These are phyloP conservation scores for Meteorus sp. DNA, from an alignment of 1,140 invertebrate genomes.

Conservation along the genomic window DNA sequence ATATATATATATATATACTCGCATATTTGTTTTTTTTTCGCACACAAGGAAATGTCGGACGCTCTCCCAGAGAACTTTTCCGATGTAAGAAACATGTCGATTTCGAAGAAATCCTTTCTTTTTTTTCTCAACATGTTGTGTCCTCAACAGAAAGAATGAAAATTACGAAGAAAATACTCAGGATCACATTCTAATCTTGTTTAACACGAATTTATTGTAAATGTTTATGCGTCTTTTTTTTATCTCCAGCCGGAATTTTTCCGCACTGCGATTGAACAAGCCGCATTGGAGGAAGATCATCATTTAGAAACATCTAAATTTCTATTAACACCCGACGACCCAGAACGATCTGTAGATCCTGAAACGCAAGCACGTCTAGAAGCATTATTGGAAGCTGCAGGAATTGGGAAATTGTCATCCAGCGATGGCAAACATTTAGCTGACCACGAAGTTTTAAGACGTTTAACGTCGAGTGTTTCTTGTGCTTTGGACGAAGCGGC, in stretches of 20 bases:
- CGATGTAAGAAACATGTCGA: background rate
- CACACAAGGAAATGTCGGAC: constrained; percentile 6
- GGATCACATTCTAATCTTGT: too few relatives aligned
- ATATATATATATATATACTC: too few relatives aligned
- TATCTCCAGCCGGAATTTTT: constrained; percentile 69
- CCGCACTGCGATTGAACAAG: constrained; percentile 63
- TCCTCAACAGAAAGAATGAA: too few relatives aligned
- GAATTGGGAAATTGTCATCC: constrained; percentile 71
- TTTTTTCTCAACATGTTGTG: too few relatives aligned
- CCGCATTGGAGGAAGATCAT: constrained; percentile 69
- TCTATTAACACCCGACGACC: constrained; percentile 73
- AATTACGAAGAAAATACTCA: too few relatives aligned
- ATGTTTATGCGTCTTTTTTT: background rate
- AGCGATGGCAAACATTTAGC: constrained; percentile 79
- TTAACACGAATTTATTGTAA: too few relatives aligned
- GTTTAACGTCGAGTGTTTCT: constrained; percentile 85
- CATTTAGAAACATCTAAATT: constrained; percentile 77
- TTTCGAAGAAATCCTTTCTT: too few relatives aligned
- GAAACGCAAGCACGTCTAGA: constrained; percentile 87
- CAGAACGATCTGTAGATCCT: constrained; percentile 81
- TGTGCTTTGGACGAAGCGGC: constrained; percentile 95
- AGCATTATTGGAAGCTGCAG: constrained; percentile 85
- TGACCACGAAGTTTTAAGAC: constrained; percentile 79
- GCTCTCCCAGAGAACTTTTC: background rate
- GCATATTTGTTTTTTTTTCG: background rate